Percentiles rank a stretch among this genome's conserved stretches.
phyloP scores from a whole-genome alignment of 2,888 invertebrate species.

The Tiliacea aurago region DNA sequence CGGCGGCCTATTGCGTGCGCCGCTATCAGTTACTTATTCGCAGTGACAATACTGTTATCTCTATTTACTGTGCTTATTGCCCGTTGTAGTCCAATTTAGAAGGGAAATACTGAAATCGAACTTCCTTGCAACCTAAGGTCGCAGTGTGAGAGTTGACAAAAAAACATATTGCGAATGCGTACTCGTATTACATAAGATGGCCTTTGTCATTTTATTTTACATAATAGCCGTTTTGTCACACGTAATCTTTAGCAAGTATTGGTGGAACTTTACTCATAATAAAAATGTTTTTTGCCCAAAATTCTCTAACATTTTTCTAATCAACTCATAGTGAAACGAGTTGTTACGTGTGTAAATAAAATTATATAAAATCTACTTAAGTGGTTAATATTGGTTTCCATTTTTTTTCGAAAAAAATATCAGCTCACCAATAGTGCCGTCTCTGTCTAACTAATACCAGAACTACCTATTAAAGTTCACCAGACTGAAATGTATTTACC shows the following conservation, averaged over 20 bases:
- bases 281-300: conserved; percentile 14
- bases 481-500: conserved; percentile 1
- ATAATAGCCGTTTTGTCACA: conserved; percentile 64
- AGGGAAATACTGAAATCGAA: conserved; percentile 57
- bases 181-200: conserved; percentile 56
- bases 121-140: conserved; percentile 57
- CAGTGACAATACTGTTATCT: conserved; percentile 32
- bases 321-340: conserved; percentile 7
- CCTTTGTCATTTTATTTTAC: conserved; percentile 65
- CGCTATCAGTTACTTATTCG: neutral
- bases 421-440: neutral
- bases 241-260: conserved; percentile 59
- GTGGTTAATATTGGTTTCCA: neutral
- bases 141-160: conserved; percentile 48
- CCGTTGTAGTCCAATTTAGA: conserved; percentile 57
- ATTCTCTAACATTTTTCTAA: conserved; percentile 14
- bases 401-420: neutral
- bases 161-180: conserved; percentile 51
- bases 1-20: neutral
- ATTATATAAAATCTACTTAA: conserved; percentile 6
- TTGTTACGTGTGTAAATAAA: conserved; percentile 9
- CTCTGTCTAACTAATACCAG: conserved; percentile 2
- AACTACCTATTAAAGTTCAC: neutral
- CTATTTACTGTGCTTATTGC: conserved; percentile 18
- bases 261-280: conserved; percentile 32